Conservation (phyloP, 2,113 vertebrate genomes). For the Tiliqua scincoides region DNA sequence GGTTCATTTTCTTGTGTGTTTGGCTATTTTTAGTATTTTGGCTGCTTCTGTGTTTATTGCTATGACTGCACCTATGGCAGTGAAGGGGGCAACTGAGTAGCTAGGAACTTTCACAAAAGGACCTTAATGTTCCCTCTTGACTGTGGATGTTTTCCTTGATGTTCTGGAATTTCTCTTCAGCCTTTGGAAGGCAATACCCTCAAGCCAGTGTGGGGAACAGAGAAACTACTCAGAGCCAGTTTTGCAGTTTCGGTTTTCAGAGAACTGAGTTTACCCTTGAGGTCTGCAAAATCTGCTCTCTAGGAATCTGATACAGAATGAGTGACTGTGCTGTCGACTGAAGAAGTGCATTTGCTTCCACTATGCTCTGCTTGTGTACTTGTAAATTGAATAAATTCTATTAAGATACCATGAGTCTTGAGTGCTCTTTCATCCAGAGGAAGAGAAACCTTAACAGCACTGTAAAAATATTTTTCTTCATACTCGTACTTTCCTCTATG, state of each 20-base stretch:
- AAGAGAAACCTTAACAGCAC: background rate
- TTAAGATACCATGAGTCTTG: background rate
- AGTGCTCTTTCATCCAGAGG: background rate
- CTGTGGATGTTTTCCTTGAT: background rate
- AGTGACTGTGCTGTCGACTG: background rate
- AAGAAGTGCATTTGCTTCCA: background rate
- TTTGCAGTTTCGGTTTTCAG: background rate
- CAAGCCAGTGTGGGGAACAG: background rate
- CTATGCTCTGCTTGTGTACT: background rate
- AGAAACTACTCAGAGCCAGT: background rate
- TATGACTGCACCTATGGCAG: background rate
- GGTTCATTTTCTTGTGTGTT: background rate
- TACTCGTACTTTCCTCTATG: background rate
- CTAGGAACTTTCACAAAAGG: background rate
- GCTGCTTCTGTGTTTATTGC: too few species aligned
- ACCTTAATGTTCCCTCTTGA: background rate
- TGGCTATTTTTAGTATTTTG: too few species aligned
- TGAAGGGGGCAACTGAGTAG: background rate
- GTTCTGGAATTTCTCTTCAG: background rate
- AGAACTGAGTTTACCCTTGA: background rate
- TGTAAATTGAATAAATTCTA: background rate
- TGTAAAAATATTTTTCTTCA: too few species aligned
- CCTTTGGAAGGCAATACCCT: background rate
- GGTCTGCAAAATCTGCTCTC: background rate
- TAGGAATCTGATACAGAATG: background rate